Conservation (phyloP, 2,113 vertebrate species). For the Cygnus buccinator region DNA sequence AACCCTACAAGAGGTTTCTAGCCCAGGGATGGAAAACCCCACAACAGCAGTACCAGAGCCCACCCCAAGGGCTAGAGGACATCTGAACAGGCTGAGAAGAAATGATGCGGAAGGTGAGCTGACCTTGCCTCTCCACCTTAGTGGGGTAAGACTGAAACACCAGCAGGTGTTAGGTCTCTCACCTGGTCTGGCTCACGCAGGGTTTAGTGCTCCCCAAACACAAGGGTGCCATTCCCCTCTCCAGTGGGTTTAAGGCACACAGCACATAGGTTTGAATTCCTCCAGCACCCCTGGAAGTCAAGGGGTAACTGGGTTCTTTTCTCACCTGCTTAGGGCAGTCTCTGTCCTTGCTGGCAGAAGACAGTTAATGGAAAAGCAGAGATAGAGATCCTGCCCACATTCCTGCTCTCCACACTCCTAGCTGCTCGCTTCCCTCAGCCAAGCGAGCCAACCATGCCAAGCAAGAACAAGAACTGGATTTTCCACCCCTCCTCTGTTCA, state of each 20-base stretch:
- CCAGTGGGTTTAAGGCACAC: neutral
- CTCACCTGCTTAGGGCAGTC: neutral
- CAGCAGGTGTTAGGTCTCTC: neutral
- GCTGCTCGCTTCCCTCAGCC: neutral
- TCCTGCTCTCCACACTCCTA: neutral
- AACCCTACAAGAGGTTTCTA: neutral
- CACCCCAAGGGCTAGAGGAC: neutral
- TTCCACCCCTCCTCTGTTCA: neutral
- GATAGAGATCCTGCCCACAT: rapidly evolving
- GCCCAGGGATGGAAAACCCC: neutral
- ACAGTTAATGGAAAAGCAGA: neutral
- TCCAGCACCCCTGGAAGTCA: neutral
- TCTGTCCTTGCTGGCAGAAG: neutral
- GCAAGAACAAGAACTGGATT: neutral
- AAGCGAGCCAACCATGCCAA: neutral
- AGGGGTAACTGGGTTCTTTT: neutral
- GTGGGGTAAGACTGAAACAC: neutral
- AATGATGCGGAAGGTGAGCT: neutral
- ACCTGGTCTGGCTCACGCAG: neutral
- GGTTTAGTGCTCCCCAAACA: neutral
- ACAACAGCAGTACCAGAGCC: neutral
- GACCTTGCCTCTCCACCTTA: neutral
- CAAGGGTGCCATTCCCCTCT: neutral
- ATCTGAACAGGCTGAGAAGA: neutral
- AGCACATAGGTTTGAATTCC: neutral